These are phyloP conservation scores for Lomographa bimaculata DNA, from an alignment of 2,888 invertebrate genomes.

Conservation along the genomic window DNA sequence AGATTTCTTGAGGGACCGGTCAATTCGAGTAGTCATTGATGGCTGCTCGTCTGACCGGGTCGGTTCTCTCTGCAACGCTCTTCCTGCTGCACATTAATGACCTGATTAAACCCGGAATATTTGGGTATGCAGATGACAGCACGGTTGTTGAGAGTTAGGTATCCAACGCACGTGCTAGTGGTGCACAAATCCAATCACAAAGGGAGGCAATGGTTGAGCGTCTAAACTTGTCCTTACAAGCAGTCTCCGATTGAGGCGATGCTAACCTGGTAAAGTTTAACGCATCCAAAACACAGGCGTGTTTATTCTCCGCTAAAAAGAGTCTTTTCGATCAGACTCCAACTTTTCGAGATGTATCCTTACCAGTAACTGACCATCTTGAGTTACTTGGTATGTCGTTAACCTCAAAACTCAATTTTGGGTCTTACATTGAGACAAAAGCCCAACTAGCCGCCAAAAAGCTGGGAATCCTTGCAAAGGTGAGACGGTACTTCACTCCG, in stretches of 20 bases:
- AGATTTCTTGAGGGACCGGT: conserved; percentile 17
- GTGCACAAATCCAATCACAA: neutral
- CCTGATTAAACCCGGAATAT: too few species aligned
- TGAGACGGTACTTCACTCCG: neutral
- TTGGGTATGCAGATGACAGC: neutral
- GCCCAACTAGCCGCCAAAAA: conserved; percentile 1
- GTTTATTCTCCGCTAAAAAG: conserved; percentile 14
- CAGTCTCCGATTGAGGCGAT: conserved; percentile 9
- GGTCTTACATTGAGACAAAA: conserved; percentile 2
- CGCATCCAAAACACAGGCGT: conserved; percentile 22
- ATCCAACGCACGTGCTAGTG: conserved; percentile 2
- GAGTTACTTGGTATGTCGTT: too few species aligned
- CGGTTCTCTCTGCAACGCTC: too few species aligned
- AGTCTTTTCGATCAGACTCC: too few species aligned
- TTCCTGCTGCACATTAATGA: too few species aligned
- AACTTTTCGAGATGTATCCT: too few species aligned
- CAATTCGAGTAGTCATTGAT: conserved; percentile 13
- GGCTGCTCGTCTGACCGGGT: conserved; percentile 10
- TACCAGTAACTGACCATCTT: too few species aligned
- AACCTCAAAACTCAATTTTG: neutral
- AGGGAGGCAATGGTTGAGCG: too few species aligned
- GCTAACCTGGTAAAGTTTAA: conserved; percentile 19
- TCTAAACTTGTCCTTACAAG: neutral
- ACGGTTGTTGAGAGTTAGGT: conserved; percentile 6
- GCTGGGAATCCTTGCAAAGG: neutral